These are phyloP conservation scores for Tortrix viridana DNA, from an alignment of 2,888 invertebrate species.

Conservation along the genomic window DNA sequence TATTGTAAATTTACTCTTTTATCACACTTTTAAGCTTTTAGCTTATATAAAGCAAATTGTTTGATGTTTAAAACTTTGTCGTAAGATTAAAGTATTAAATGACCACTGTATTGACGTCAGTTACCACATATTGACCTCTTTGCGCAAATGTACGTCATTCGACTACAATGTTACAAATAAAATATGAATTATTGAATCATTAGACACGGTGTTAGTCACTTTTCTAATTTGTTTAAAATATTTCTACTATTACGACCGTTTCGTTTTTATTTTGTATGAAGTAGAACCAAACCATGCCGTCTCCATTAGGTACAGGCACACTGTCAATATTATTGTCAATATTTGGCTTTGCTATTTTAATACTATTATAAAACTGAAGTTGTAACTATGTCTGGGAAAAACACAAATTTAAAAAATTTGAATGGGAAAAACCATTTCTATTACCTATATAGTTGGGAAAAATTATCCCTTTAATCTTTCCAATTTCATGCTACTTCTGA, in stretches of 20 bases:
- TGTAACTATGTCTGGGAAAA: too few species aligned
- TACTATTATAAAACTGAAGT: too few species aligned
- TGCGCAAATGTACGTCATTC: slow-evolving; percentile 28
- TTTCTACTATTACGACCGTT: slow-evolving; percentile 2
- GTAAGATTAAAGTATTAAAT: slow-evolving; percentile 10
- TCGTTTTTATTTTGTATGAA: slow-evolving; percentile 29
- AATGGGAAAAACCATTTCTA: too few species aligned
- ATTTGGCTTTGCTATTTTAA: too few species aligned
- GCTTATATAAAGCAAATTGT: neutral
- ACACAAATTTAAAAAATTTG: too few species aligned
- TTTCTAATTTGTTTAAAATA: slow-evolving; percentile 12
- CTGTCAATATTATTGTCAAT: too few species aligned
- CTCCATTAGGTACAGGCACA: too few species aligned
- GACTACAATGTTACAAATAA: slow-evolving; percentile 25
- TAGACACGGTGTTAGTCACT: slow-evolving; percentile 25
- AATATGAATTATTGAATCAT: slow-evolving; percentile 32
- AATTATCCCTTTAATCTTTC: too few species aligned
- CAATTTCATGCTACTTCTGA: too few species aligned
- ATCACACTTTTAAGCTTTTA: neutral
- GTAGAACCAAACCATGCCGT: neutral
- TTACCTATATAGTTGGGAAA: too few species aligned
- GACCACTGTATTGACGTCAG: slow-evolving; percentile 20
- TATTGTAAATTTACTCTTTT: neutral
- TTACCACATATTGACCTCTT: slow-evolving; percentile 25
- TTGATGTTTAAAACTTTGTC: slow-evolving; percentile 8